Percentiles rank a stretch among this genome's conserved stretches.
Conservation (phyloP, 1,140 invertebrate species). For the Chionoecetes opilio region DNA sequence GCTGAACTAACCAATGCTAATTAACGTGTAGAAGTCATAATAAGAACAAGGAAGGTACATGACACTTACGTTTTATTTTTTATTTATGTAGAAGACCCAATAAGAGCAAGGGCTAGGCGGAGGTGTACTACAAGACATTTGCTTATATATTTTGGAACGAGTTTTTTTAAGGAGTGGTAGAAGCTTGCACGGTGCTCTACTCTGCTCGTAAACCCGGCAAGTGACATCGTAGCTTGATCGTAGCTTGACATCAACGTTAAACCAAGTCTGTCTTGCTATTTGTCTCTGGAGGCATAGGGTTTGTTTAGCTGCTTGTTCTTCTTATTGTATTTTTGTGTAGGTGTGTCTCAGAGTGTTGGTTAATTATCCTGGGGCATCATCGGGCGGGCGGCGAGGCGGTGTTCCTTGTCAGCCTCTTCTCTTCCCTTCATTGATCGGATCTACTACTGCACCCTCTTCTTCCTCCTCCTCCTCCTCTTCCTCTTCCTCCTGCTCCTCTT, state of each 20-base stretch:
- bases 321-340: too few species aligned
- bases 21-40: neutral
- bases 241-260: neutral
- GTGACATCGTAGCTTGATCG: neutral
- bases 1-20: neutral
- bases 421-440: neutral
- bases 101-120: too few species aligned
- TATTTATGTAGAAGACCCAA: too few species aligned
- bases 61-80: too few species aligned
- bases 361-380: neutral
- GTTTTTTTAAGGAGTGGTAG: neutral
- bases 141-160: too few species aligned
- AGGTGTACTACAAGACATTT: neutral
- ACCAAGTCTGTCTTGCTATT: neutral
- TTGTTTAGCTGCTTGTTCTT: conserved; percentile 20
- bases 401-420: neutral
- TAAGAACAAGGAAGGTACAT: neutral
- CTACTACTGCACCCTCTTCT: neutral
- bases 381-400: neutral
- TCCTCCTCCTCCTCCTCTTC: neutral
- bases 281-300: neutral
- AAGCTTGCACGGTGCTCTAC: neutral
- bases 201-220: neutral
- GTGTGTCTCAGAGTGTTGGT: neutral
- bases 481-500: neutral